Evolutionary conservation across 2,797 vertebrate genomes (phyloP), one percentile per base, ranked within the genome.

Genomic region (Echiichthys vipera): DNA sequence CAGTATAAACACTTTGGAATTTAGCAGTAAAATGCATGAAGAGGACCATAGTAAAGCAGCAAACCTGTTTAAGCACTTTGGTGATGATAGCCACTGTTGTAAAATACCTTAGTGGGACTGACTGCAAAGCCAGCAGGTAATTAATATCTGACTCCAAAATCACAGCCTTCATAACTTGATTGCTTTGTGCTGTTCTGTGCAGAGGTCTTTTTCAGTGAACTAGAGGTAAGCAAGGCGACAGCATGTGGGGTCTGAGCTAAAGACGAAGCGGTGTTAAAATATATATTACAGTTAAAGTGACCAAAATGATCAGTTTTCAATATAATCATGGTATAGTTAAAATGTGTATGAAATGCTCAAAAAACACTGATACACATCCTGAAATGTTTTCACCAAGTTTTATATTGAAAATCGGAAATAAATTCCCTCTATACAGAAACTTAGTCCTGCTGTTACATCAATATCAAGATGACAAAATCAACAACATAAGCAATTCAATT

Each of bases 101-200:
- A 62, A 87, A 84, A 79, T 39, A 79, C 70, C 65, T 81, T 47
- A 81, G 55, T n/a, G 53, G 36, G 71, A 71, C 49, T 36, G 59
- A 54, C 49, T 73, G 74, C 46, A 30, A 29, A 36, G 57, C 30
- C 58, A n/a, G 50, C 53, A 55, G 71, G 68, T 86, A 84, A 92
- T 90, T 88, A 82, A 74, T 73, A 73, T 63, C n/a, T 6, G 10
- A 65, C 65, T 80, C 73, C 72, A 75, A 74, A 88, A 88, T 85
- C 82, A 78, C 75, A 71, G 68, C 67, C 71, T 84, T 66, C 37
- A 59, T 66, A 34, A 71, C 55, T 62, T 77, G 43, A 87, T 80
- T 83, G 83, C 78, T 85, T 77, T 78, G 37, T 53, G 37, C 54
- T 17, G 68, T 67, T 75, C 56, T 57, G 50, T 64, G 73, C 69